Evolutionary conservation across 1,140 invertebrate genomes (phyloP).

Genomic region (Camponotus floridanus): DNA sequence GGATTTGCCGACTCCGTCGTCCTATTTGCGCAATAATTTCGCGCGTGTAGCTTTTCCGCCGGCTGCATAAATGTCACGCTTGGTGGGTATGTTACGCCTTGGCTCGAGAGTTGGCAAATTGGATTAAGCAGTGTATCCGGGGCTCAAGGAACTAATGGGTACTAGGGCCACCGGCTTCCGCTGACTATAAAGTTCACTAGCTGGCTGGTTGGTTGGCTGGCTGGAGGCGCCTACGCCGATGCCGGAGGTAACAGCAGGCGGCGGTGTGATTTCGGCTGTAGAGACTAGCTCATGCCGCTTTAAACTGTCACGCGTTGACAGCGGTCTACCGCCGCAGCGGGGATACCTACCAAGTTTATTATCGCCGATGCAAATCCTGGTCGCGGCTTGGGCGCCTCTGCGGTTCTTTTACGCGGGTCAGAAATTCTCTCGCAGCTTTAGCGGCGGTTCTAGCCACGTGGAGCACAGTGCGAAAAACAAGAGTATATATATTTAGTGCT

Average conservation of each 20-base stretch:
- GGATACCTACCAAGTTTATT: constrained; percentile 59
- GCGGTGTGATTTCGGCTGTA: constrained; percentile 57
- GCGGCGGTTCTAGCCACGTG: constrained; percentile 3
- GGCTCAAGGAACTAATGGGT: constrained; percentile 63
- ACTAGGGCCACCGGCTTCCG: constrained; percentile 60
- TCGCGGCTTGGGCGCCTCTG: constrained; percentile 34
- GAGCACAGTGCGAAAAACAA: constrained; percentile 21
- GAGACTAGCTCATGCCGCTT: constrained; percentile 60
- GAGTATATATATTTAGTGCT: constrained; percentile 17
- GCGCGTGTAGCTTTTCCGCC: constrained; percentile 57
- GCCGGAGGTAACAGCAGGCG: constrained; percentile 59
- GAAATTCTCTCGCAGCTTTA: constrained; percentile 54
- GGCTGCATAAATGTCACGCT: constrained; percentile 64
- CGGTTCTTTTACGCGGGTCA: constrained; percentile 61
- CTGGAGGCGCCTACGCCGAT: constrained; percentile 52
- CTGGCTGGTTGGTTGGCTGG: constrained; percentile 43
- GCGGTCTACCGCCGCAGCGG: constrained; percentile 50
- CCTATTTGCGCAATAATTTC: constrained; percentile 63
- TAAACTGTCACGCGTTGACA: constrained; percentile 61
- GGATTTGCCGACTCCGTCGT: constrained; percentile 57
- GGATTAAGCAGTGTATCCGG: constrained; percentile 63
- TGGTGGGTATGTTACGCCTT: constrained; percentile 61
- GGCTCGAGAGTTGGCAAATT: constrained; percentile 61
- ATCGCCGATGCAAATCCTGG: constrained; percentile 57
- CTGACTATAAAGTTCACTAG: constrained; percentile 61